phyloP scores from a whole-genome alignment of 2,113 vertebrate species.

The Crotalus helleri region DNA sequence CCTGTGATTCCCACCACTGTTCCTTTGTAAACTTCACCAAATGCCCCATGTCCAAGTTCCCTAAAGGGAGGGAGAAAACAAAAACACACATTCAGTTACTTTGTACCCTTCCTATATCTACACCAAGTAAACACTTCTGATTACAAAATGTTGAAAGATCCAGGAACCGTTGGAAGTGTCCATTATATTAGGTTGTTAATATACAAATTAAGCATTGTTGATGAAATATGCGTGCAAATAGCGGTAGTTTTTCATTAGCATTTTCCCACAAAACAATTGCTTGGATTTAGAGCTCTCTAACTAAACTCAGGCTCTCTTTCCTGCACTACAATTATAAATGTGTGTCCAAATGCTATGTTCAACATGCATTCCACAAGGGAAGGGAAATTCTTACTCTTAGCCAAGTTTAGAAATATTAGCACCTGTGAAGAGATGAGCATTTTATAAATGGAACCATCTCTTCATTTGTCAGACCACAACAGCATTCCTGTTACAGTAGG shows the following conservation, averaged over 20 bases:
- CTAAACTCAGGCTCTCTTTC: background rate
- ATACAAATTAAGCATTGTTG: background rate
- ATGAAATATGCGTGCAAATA: background rate
- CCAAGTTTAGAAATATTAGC: background rate
- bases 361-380: background rate
- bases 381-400: background rate
- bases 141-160: background rate
- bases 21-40: constrained; percentile 91
- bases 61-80: constrained; percentile 59
- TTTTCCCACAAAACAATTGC: background rate
- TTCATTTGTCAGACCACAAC: background rate
- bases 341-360: background rate
- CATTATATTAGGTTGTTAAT: background rate
- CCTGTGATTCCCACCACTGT: constrained; percentile 81
- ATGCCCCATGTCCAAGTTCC: constrained; percentile 87
- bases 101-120: accelerated
- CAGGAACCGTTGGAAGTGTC: background rate
- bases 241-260: background rate
- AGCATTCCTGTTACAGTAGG: background rate
- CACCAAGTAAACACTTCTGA: background rate
- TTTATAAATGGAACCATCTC: background rate
- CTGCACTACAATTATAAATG: background rate
- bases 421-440: background rate
- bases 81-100: background rate
- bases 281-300: background rate